Conservation (phyloP, 2,113 vertebrate genomes). For the Amphilophus citrinellus region DNA sequence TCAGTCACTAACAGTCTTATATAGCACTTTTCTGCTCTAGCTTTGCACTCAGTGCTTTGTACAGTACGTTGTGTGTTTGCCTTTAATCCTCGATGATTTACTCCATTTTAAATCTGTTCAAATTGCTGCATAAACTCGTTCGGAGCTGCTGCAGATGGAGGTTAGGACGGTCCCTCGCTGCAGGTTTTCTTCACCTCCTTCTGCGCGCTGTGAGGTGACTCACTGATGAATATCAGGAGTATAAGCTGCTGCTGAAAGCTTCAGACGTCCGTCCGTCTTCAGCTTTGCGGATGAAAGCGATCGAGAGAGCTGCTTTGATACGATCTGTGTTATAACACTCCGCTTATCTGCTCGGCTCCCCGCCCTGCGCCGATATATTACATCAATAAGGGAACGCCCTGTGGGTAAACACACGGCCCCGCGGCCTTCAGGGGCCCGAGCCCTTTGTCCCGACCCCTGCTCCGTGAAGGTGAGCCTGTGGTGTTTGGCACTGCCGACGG, state of each 20-base stretch:
- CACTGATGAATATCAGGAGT: constrained; percentile 17
- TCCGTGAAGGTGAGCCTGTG: constrained; percentile 76
- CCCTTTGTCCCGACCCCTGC: constrained; percentile 61
- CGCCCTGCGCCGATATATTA: constrained; percentile 66
- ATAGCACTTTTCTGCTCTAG: too few relatives aligned
- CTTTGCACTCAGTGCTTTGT: too few relatives aligned
- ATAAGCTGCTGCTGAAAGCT: constrained; percentile 5
- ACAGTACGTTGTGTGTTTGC: not conserved
- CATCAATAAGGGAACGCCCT: constrained; percentile 77
- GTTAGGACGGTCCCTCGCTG: not conserved
- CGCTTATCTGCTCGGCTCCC: constrained; percentile 70
- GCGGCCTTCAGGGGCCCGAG: constrained; percentile 22
- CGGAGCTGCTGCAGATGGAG: not conserved
- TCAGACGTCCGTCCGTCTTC: not conserved
- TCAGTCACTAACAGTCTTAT: too few relatives aligned
- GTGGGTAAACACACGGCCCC: constrained; percentile 71
- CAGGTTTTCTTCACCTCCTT: constrained; percentile 3
- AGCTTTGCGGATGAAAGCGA: not conserved
- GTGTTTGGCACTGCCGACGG: constrained; percentile 76
- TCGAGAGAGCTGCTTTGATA: constrained; percentile 44
- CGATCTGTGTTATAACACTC: constrained; percentile 51
- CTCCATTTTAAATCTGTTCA: not conserved
- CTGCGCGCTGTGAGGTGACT: not conserved
- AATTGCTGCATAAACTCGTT: not conserved
- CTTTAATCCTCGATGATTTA: not conserved